Evolutionary conservation across 2,888 invertebrate genomes (phyloP), one percentile per base, ranked within the genome.

Genomic region (Oasisia sp.): DNA sequence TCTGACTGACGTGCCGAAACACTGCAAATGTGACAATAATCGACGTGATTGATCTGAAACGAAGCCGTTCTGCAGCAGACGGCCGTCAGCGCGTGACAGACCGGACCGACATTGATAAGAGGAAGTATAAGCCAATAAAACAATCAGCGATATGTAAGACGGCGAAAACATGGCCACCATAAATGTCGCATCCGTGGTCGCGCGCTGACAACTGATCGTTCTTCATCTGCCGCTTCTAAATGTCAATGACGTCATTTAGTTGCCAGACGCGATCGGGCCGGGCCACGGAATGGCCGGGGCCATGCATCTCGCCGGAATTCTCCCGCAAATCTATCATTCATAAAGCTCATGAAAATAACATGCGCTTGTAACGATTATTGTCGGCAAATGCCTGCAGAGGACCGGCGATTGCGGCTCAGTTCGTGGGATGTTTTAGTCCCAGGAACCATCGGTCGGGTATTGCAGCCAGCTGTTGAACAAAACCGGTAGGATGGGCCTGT

Each of bases 291-390:
- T 19, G 4, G 14, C n/a, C 14, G 74, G 74, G 74, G 27, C 27
- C 74, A n/a, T 27, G 14, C 19, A 74, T 74, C 74, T 74, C 74
- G 74, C 74, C 27, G 27, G 74, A 74, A 74, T 27, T 74, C 74
- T 19, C 74, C n/a, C 74, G n/a, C 74, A 74, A 74, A 74, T 74
- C 74, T 74, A 74, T 74, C 74, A 74, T 74, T 74, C 27, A 74
- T 74, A 74, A 74, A 74, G 74, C 74, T 74, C 74, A n/a, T 74
- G 27, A n/a, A 74, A 74, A 27, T 74, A 74, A 7, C 27, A 74
- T 19, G 74, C 74, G 74, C 74, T 74, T 27, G 74, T 74, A 74
- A 74, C 74, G 74, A 74, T 74, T 74, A 74, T 74, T 27, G 74
- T n/a, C 74, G 27, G 27, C 74, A 5, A 7, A n/a, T 74, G 27